phyloP scores from a whole-genome alignment of 92 coral and sea anemone genomes.

The Epizoanthus scotinus region DNA sequence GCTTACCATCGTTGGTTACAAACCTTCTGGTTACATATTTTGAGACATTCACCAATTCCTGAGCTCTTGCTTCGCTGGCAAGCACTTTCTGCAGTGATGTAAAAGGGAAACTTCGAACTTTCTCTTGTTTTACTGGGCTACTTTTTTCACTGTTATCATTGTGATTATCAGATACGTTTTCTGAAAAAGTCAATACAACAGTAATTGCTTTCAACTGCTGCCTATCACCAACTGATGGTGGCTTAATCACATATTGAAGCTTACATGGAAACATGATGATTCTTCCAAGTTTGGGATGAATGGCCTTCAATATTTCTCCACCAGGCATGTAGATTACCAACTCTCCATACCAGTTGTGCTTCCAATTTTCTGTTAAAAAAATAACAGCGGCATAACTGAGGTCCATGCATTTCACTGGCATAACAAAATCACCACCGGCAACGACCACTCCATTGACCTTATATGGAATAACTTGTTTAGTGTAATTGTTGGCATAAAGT shows the following conservation, averaged over 20 bases:
- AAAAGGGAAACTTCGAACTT: not conserved
- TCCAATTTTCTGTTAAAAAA: conserved; percentile 59
- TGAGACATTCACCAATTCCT: conserved; percentile 29
- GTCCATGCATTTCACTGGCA: not conserved
- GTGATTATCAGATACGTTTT: not conserved
- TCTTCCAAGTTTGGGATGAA: conserved; percentile 73
- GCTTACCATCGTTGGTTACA: conserved; percentile 57
- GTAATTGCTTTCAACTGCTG: conserved; percentile 54
- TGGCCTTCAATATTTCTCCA: conserved; percentile 68
- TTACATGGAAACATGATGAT: conserved; percentile 58
- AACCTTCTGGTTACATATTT: conserved; percentile 62
- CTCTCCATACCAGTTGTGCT: conserved; percentile 75
- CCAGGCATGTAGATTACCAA: conserved; percentile 54
- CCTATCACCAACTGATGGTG: conserved; percentile 64
- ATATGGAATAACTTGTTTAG: conserved; percentile 1
- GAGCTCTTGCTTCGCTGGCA: conserved; percentile 3
- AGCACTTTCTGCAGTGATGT: conserved; percentile 12
- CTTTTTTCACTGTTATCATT: not conserved
- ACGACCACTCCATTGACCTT: conserved; percentile 54
- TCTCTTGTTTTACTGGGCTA: not conserved
- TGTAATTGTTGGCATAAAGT: not conserved
- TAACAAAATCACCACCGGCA: conserved; percentile 51
- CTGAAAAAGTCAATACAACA: conserved; percentile 39
- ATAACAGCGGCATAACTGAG: conserved; percentile 37
- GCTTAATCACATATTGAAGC: conserved; percentile 54